These are phyloP conservation scores for Edolisoma coerulescens DNA, from an alignment of 2,113 vertebrate species.

Conservation along the genomic window DNA sequence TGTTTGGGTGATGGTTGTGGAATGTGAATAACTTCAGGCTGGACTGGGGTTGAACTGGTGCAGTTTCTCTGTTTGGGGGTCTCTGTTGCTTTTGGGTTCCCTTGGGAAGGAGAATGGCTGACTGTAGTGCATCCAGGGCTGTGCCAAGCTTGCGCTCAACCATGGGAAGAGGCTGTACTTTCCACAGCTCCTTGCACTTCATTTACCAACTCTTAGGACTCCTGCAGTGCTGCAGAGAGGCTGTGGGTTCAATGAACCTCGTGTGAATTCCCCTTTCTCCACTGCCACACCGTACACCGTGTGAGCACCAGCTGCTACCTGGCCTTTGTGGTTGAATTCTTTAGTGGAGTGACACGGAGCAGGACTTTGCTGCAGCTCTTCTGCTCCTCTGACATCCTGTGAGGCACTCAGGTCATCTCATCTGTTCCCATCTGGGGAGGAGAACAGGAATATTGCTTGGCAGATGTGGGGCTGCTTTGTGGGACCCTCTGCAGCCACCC, in stretches of 20 bases:
- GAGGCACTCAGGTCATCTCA: no score
- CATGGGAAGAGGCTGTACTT: background rate
- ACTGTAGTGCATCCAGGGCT: background rate
- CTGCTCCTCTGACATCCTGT: background rate
- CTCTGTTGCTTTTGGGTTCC: background rate
- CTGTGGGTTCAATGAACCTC: background rate
- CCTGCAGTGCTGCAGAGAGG: background rate
- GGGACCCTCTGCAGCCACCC: background rate
- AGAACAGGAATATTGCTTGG: background rate
- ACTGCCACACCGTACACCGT: accelerated
- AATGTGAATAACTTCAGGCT: background rate
- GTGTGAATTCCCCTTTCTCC: background rate
- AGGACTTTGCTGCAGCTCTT: background rate
- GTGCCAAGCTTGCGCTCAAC: background rate
- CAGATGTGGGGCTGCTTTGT: background rate
- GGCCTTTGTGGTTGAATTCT: background rate
- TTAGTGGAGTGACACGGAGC: no score
- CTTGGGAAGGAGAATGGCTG: background rate
- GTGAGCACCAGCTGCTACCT: background rate
- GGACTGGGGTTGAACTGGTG: background rate
- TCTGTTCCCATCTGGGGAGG: background rate
- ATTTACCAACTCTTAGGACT: background rate
- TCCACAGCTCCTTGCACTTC: background rate
- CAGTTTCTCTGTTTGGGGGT: background rate
- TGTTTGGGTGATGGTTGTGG: background rate